Conservation (phyloP, 1,140 invertebrate genomes). For the Nephila pilipes region DNA sequence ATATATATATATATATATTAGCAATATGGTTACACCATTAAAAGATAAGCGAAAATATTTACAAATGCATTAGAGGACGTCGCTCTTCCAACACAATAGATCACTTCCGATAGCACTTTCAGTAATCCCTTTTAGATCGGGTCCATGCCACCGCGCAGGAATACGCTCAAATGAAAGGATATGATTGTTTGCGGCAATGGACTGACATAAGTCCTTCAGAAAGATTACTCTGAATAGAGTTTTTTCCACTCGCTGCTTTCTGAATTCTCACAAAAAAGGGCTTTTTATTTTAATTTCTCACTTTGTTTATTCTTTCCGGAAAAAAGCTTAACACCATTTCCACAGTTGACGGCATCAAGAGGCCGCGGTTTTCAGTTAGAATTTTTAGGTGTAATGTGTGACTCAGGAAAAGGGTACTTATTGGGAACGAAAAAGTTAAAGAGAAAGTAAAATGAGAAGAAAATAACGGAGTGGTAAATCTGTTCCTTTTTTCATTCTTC, state of each 20-base stretch:
- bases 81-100: constrained; percentile 7
- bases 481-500: neutral
- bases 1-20: neutral
- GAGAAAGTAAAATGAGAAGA: neutral
- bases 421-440: neutral
- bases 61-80: neutral
- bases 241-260: constrained; percentile 27
- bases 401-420: neutral
- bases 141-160: neutral
- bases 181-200: neutral
- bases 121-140: neutral
- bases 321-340: constrained; percentile 57
- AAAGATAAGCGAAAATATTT: neutral
- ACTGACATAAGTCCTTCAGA: constrained; percentile 27
- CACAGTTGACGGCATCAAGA: constrained; percentile 16
- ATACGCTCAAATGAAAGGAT: neutral
- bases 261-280: neutral
- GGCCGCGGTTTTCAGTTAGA: neutral
- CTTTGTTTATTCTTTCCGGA: constrained; percentile 27
- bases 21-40: neutral
- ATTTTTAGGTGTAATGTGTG: neutral
- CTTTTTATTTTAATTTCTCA: constrained; percentile 49
- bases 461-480: neutral
- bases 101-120: constrained; percentile 18
- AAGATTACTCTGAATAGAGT: constrained; percentile 40